Percentiles rank a stretch among this genome's conserved stretches.
Conservation (phyloP, 2,888 invertebrate genomes). For the Colletes collaris region DNA sequence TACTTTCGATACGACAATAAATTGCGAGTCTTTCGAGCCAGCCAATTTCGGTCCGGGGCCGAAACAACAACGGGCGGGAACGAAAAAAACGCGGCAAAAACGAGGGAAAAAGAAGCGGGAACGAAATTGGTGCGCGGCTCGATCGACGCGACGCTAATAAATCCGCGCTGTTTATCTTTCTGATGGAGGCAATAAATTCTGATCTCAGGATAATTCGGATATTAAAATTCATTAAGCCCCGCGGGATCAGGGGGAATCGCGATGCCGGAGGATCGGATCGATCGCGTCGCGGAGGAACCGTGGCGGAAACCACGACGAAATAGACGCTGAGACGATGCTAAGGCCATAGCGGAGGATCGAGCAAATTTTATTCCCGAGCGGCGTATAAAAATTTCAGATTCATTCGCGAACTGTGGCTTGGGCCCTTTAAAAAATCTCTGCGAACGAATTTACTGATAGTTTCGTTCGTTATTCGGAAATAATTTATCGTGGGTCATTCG, state of each 20-base stretch:
- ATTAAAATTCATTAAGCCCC: slow-evolving; percentile 37
- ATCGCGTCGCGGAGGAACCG: background rate
- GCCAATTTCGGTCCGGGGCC: slow-evolving; percentile 31
- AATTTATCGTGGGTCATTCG: too few relatives aligned
- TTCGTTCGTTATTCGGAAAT: too few relatives aligned
- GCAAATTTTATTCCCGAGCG: too few relatives aligned
- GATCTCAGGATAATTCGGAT: slow-evolving; percentile 33
- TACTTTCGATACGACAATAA: slow-evolving; percentile 46
- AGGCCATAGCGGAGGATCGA: too few relatives aligned
- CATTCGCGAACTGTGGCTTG: too few relatives aligned
- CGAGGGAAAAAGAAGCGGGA: background rate
- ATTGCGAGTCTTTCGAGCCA: slow-evolving; percentile 33
- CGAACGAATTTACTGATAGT: too few relatives aligned
- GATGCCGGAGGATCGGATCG: background rate
- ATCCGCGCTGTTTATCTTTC: slow-evolving; percentile 47
- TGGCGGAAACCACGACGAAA: background rate
- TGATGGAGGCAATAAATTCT: slow-evolving; percentile 30
- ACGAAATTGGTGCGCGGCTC: slow-evolving; percentile 20
- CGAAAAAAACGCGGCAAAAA: background rate
- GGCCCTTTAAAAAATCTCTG: too few relatives aligned
- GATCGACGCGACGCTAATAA: slow-evolving; percentile 40
- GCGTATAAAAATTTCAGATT: too few relatives aligned
- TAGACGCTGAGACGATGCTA: too few relatives aligned
- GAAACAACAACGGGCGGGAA: slow-evolving; percentile 29
- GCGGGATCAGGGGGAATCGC: background rate